These are phyloP conservation scores for Euproctis similis DNA, from an alignment of 2,888 invertebrate genomes.

Conservation along the genomic window DNA sequence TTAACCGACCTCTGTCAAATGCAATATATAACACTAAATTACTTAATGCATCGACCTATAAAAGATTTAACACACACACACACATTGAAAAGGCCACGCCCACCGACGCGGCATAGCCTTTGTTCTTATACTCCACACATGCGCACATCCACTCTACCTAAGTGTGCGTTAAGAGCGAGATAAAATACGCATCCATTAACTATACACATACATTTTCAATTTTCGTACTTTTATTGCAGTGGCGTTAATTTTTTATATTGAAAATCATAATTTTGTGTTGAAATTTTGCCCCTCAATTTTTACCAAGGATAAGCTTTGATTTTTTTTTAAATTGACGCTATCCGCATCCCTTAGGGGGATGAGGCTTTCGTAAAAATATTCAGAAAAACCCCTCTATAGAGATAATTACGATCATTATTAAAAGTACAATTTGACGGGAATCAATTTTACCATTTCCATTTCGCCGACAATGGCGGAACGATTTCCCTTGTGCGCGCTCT, in stretches of 20 bases:
- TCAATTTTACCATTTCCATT: constrained; percentile 63
- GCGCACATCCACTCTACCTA: constrained; percentile 32
- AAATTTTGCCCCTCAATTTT: no score
- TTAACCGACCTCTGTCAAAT: constrained; percentile 48
- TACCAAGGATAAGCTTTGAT: constrained; percentile 19
- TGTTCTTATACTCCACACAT: constrained; percentile 53
- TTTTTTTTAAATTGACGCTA: constrained; percentile 19
- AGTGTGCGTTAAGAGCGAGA: constrained; percentile 43
- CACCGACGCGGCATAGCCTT: constrained; percentile 36
- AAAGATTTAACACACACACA: constrained; percentile 67
- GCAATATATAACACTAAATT: constrained; percentile 70
- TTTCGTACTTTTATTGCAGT: constrained; percentile 28
- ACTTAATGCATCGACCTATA: constrained; percentile 74
- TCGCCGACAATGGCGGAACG: constrained; percentile 61
- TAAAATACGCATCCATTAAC: constrained; percentile 55
- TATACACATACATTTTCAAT: constrained; percentile 56
- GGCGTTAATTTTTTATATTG: no score
- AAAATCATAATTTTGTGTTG: constrained; percentile 33
- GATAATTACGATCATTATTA: constrained; percentile 66
- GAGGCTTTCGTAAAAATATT: constrained; percentile 17
- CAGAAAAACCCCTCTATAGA: constrained; percentile 36
- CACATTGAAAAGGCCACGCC: constrained; percentile 40
- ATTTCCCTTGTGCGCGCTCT: constrained; percentile 61
- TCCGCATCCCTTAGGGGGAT: constrained; percentile 14
- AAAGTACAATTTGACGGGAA: constrained; percentile 59